These are phyloP conservation scores for Corythoichthys haematopterus DNA, from an alignment of 2,113 vertebrate species.

Conservation along the genomic window DNA sequence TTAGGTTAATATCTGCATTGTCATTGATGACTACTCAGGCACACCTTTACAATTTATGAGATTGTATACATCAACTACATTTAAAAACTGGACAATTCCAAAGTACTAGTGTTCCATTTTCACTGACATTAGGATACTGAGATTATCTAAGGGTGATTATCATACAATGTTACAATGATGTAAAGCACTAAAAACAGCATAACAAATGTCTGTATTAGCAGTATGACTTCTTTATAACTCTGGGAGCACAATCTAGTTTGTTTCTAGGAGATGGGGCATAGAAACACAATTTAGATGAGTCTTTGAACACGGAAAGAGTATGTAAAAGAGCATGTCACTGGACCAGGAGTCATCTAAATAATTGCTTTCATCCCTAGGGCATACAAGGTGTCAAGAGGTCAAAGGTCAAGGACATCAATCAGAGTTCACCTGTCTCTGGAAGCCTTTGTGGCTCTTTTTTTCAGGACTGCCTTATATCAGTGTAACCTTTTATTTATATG, in stretches of 20 bases:
- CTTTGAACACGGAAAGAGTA: conserved; percentile 9
- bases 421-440: conserved; percentile 14
- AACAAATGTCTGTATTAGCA: not conserved
- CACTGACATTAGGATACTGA: not conserved
- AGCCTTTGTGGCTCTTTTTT: not conserved
- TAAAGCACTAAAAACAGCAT: not conserved
- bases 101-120: not conserved
- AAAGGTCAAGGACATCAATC: conserved; percentile 53
- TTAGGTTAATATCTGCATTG: not conserved
- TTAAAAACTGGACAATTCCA: not conserved
- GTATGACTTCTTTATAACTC: not conserved
- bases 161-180: not conserved
- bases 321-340: conserved; percentile 13
- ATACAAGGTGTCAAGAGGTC: conserved; percentile 43
- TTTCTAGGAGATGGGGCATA: conserved; percentile 3
- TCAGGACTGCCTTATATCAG: not conserved
- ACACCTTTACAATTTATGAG: too few species aligned
- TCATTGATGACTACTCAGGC: not conserved
- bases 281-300: conserved; percentile 1
- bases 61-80: not conserved
- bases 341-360: conserved; percentile 34
- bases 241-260: not conserved
- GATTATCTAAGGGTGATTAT: not conserved
- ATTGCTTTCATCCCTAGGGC: conserved; percentile 42
- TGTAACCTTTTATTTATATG: not conserved